These are phyloP conservation scores for Clistopyga incitator DNA, from an alignment of 2,888 invertebrate genomes.

Conservation along the genomic window DNA sequence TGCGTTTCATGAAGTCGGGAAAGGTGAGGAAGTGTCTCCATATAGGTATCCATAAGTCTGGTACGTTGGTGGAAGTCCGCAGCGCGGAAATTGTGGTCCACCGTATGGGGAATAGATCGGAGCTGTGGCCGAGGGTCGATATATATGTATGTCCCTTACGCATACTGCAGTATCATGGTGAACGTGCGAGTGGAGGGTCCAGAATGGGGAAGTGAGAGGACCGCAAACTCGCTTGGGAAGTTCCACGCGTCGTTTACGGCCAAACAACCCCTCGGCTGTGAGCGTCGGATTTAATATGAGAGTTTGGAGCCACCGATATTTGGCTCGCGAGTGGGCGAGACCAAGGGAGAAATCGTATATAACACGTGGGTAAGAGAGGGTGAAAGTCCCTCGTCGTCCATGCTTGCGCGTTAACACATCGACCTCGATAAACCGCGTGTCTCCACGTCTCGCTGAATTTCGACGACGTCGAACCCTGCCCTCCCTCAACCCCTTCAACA, in stretches of 20 bases:
- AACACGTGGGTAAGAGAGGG: conserved; percentile 8
- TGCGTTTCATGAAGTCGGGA: conserved; percentile 2
- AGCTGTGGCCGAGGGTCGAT: conserved; percentile 24
- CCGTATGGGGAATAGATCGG: conserved; percentile 35
- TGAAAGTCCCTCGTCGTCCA: conserved; percentile 19
- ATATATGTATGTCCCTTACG: conserved; percentile 1
- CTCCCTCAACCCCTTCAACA: background rate
- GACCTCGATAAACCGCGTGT: conserved; percentile 37
- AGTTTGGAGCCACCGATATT: conserved; percentile 38
- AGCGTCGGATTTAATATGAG: conserved; percentile 53
- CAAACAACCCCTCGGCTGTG: conserved; percentile 49
- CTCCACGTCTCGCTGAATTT: conserved; percentile 33
- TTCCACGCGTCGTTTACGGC: conserved; percentile 59
- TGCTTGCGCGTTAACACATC: conserved; percentile 44
- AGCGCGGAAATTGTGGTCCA: conserved; percentile 53
- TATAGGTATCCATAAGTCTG: background rate
- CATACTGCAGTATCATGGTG: conserved; percentile 10
- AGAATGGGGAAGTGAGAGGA: conserved; percentile 47
- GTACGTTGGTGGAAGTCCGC: conserved; percentile 9
- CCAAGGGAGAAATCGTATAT: background rate
- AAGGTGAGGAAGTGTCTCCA: background rate
- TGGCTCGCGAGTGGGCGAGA: conserved; percentile 6
- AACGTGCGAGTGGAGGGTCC: conserved; percentile 23
- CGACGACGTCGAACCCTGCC: conserved; percentile 11
- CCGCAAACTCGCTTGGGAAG: conserved; percentile 56